Percentiles rank a stretch among this genome's conserved stretches.
Evolutionary conservation across 2,888 invertebrate genomes (phyloP).

Genomic region (Teleogryllus oceanicus): DNA sequence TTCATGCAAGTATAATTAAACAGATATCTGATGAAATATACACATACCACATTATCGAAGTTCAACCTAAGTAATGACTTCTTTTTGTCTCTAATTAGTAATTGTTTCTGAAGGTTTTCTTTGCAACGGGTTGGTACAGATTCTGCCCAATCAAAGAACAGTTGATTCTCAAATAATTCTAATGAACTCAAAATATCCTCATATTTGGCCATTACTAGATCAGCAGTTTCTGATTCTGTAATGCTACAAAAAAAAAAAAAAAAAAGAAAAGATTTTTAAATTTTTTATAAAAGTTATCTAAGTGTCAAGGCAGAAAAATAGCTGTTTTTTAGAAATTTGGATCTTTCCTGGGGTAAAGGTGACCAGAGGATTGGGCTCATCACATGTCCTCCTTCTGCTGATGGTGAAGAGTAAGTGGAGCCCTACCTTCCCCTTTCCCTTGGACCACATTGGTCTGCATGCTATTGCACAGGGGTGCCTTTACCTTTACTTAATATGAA

Average conservation of each 20-base stretch:
- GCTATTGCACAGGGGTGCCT: too few species aligned
- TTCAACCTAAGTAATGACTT: constrained; percentile 57
- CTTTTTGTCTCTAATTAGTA: constrained; percentile 57
- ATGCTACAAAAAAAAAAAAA: constrained; percentile 45
- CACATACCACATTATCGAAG: constrained; percentile 60
- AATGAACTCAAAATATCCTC: constrained; percentile 65
- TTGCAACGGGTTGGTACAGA: constrained; percentile 64
- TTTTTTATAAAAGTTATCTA: too few species aligned
- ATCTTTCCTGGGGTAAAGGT: too few species aligned
- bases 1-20: neutral
- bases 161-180: constrained; percentile 57
- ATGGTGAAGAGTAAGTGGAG: too few species aligned
- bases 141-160: constrained; percentile 67
- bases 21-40: neutral
- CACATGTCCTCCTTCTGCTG: too few species aligned
- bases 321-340: too few species aligned
- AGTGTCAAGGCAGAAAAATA: too few species aligned
- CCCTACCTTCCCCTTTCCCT: too few species aligned
- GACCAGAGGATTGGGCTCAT: too few species aligned
- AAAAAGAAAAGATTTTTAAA: neutral
- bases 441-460: too few species aligned
- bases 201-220: constrained; percentile 54
- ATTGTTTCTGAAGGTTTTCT: constrained; percentile 58
- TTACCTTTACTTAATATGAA: too few species aligned
- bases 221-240: constrained; percentile 55